phyloP scores from a whole-genome alignment of 2,888 invertebrate genomes.

The Siphlonurus alternatus region DNA sequence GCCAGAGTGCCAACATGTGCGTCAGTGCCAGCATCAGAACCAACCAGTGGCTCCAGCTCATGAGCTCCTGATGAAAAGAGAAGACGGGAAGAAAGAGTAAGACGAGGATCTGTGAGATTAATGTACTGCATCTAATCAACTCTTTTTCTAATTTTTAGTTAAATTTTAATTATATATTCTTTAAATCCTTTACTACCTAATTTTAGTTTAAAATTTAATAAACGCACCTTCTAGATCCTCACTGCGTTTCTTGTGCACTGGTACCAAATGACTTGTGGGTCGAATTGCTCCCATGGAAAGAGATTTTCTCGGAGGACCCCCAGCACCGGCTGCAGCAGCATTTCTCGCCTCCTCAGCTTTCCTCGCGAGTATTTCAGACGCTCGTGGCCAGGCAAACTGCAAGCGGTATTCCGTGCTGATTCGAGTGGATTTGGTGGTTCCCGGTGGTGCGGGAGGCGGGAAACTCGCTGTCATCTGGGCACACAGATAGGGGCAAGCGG shows the following conservation, averaged over 20 bases:
- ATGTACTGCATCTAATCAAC: no score
- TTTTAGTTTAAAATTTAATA: no score
- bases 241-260: constrained; percentile 50
- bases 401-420: constrained; percentile 75
- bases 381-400: constrained; percentile 75
- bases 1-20: no score
- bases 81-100: no score
- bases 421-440: constrained; percentile 30
- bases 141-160: no score
- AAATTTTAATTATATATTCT: no score
- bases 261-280: constrained; percentile 10
- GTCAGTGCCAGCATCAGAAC: constrained; percentile 11
- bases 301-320: constrained; percentile 51
- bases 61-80: constrained; percentile 33
- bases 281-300: constrained; percentile 60
- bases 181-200: no score
- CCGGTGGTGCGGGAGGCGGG: constrained; percentile 13
- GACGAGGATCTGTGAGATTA: no score
- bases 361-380: constrained; percentile 25
- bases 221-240: constrained; percentile 14
- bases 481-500: constrained; percentile 7
- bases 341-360: constrained; percentile 27
- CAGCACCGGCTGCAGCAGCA: constrained; percentile 8
- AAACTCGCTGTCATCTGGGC: constrained; percentile 15
- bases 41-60: constrained; percentile 58